Base-by-base conservation (phyloP, 53 echinoderm and acorn worm species). In the Echinometra lucunter region DNA sequence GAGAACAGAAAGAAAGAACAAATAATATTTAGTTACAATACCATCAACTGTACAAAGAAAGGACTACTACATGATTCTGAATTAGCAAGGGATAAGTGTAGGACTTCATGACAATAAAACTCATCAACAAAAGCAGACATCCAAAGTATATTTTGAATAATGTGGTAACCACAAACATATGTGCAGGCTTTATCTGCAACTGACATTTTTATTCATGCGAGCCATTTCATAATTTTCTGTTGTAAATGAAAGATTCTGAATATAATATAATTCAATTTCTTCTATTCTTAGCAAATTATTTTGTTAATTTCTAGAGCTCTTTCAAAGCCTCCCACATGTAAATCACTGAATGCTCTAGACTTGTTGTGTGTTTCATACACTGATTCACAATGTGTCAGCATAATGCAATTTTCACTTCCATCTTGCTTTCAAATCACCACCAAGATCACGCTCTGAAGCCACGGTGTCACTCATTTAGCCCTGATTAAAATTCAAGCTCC, bases 401-500 rank as follows among this genome's bases (percentile, higher is more conserved):
- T n/a, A 53, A 42, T n/a, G 49, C 85, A n/a, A 28, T n/a, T 53
- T 28, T 2, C 27, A 0, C 2, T 49, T 85, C 85, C 49, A 49
- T 85, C 27, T 85, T 49, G 45, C 27, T 85, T 85, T 28, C 85
- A n/a, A 85, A 85, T 85, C 49, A 85, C 49, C 45, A 49, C 27
- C 49, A 49, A 85, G 45, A 85, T 85, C 19, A 11, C 6, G 42
- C 42, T 21, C 5, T 85, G 15, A 85, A 85, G 85, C 85, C 85
- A 85, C 85, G 47, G 85, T 85, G 49, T 45, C 85, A 85, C 85
- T 85, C 53, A 85, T 85, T 82, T 85, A 49, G 11, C 10, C 35
- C 85, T 85, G 85, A 85, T 85, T 47, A 49, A 85, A 28, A 85
- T 85, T 85, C 11, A 85, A 49, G 47, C 49, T 49, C 85, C 85